phyloP scores from a whole-genome alignment of 2,797 vertebrate genomes.

The Gobionotothen gibberifrons region DNA sequence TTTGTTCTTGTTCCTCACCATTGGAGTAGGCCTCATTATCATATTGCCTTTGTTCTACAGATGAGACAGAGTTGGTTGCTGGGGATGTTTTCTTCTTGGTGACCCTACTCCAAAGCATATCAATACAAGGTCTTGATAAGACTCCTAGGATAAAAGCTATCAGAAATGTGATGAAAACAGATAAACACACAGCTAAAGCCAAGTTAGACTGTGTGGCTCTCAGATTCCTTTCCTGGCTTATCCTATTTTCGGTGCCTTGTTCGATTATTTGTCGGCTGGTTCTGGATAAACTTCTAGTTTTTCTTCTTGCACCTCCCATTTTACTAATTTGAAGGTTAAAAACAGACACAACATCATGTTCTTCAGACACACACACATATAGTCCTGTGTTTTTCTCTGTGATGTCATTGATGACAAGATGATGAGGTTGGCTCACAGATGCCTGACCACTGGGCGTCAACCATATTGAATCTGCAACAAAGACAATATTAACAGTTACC shows the following conservation, averaged over 20 bases:
- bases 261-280: conserved; percentile 17
- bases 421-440: conserved; percentile 61
- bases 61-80: conserved; percentile 32
- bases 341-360: conserved; percentile 61
- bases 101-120: conserved; percentile 78
- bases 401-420: conserved; percentile 71
- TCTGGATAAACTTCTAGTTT: conserved; percentile 60
- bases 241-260: conserved; percentile 1
- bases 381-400: conserved; percentile 72
- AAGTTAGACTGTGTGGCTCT: conserved; percentile 66
- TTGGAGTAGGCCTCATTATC: conserved; percentile 85
- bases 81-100: conserved; percentile 54
- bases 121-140: conserved; percentile 86
- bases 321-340: conserved; percentile 77
- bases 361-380: conserved; percentile 76
- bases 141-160: conserved; percentile 91
- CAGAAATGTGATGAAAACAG: conserved; percentile 89
- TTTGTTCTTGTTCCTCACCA: conserved; percentile 49
- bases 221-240: conserved; percentile 15
- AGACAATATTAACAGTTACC: conserved; percentile 15
- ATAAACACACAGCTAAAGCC: conserved; percentile 86
- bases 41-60: conserved; percentile 65
- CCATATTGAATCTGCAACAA: conserved; percentile 77
- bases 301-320: conserved; percentile 57
- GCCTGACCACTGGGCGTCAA: conserved; percentile 82